Conservation (phyloP, 1,140 invertebrate genomes). For the Rhagoletis pomonella region DNA sequence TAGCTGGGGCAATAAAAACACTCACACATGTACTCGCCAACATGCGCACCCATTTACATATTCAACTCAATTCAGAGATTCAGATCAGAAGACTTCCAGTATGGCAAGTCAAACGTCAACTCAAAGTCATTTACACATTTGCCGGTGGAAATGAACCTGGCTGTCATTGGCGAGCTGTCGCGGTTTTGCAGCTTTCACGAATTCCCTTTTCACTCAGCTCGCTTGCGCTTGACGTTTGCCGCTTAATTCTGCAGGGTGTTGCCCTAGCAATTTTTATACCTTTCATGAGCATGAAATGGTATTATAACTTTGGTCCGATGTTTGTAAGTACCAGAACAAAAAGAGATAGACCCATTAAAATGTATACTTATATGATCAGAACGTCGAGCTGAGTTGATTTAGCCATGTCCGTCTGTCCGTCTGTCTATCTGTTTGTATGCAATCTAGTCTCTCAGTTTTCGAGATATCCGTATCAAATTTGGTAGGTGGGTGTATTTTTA, state of each 20-base stretch:
- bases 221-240: not conserved
- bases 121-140: conserved; percentile 36
- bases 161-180: not conserved
- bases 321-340: no score
- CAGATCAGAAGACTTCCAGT: not conserved
- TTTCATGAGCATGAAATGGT: no score
- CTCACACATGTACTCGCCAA: not conserved
- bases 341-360: no score
- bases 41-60: not conserved
- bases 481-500: no score
- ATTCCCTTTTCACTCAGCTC: conserved; percentile 14
- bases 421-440: no score
- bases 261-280: not conserved
- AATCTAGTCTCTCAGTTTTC: no score
- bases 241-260: not conserved
- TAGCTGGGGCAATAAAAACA: not conserved
- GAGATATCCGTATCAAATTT: no score
- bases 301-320: no score
- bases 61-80: not conserved
- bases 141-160: not conserved
- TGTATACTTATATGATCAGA: no score
- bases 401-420: no score
- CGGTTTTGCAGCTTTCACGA: not conserved
- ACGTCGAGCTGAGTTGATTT: no score
- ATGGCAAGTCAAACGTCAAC: conserved; percentile 36